Evolutionary conservation across 2,888 invertebrate species (phyloP), one percentile per base, ranked within the genome.

Genomic region (Hecatera dysodea): DNA sequence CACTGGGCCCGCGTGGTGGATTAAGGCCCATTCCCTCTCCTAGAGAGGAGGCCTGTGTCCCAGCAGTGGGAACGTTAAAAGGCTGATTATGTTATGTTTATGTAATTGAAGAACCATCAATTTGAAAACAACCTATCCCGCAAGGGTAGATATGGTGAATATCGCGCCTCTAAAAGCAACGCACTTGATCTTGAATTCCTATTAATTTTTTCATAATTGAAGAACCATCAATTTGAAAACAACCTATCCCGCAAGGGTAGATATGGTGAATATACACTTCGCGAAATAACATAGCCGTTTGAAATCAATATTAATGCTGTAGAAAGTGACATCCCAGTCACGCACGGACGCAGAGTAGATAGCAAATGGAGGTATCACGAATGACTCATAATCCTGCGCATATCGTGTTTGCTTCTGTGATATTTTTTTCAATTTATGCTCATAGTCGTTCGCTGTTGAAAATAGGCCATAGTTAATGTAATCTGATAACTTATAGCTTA

Each of bases 261-360:
- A 63, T 65, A 44, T 44, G 19, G 19, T 27, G 72, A 62, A 64
- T 57, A 78, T 67, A 68, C 42, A 70, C 63, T 71, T 53, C 50
- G 22, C 68, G 50, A 65, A 57, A 66, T 65, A 72, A 73, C 77
- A 60, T 39, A 70, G 67, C 46, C n/a, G 71, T 67, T 77, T 82
- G 48, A 74, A 79, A 79, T 79, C 78, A 80, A 79, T 80, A 76
- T 79, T 65, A 76, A 79, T 79, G 80, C 24, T 61, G 39, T 79
- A 80, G 78, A 79, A 80, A 79, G 78, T 80, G 76, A 76, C 80
- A 79, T 76, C 67, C 62, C 33, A 66, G 75, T 66, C 80, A 78
- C 78, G 78, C 78, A 80, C 67, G 15, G 19, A 0, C 76, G 63
- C 17, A 29, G 72, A 68, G 29, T 60, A 53, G 3, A 1, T 6